A percentile compares a stretch with the other conserved stretches of the same genome.
Evolutionary conservation across 2,113 vertebrate species (phyloP).

Genomic region (Circaetus cinerascens): DNA sequence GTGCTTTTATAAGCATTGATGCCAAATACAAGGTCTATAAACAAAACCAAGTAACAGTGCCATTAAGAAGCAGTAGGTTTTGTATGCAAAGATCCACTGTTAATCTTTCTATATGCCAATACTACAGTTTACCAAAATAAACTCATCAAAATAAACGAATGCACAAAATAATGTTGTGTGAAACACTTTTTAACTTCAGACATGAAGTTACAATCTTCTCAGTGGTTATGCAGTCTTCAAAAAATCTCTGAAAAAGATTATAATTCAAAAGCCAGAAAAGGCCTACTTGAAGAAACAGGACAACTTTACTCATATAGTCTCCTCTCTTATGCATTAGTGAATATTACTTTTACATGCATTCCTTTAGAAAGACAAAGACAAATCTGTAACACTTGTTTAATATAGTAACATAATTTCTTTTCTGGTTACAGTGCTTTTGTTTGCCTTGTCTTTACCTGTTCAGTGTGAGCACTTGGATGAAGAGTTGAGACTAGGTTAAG

Average conservation of each 20-base stretch:
- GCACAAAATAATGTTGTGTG: not conserved
- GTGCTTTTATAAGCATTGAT: slow-evolving; percentile 98
- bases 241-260: not conserved
- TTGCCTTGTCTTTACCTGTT: slow-evolving; percentile 82
- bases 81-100: not conserved
- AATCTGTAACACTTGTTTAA: not conserved
- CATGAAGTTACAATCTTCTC: not conserved
- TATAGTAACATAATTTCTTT: not conserved
- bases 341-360: not conserved
- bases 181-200: not conserved
- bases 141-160: not conserved
- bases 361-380: not conserved
- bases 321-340: not conserved
- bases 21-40: slow-evolving; percentile 94
- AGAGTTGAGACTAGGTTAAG: slow-evolving; percentile 96
- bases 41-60: not conserved
- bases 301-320: not conserved
- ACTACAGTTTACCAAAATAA: not conserved
- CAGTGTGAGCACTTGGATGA: slow-evolving; percentile 96
- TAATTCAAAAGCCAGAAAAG: not conserved
- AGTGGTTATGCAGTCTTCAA: not conserved
- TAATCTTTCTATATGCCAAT: not conserved
- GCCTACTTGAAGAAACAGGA: not conserved
- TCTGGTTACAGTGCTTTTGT: not conserved
- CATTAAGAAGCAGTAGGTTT: not conserved